These are phyloP conservation scores for Chaunax sp. DNA, from an alignment of 2,797 vertebrate species.

Conservation along the genomic window DNA sequence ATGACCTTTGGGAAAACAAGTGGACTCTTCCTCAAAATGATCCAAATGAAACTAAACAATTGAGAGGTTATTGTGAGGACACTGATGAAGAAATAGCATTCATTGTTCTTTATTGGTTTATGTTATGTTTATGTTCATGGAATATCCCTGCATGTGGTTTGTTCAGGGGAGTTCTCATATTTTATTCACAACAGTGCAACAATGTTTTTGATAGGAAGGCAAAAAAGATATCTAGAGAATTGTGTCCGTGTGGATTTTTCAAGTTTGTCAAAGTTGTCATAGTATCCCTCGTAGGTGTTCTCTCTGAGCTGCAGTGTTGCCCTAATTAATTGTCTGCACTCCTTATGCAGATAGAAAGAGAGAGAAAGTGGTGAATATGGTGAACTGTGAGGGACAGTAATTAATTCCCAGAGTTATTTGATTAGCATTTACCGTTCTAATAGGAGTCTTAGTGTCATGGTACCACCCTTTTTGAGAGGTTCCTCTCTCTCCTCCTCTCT, in stretches of 20 bases:
- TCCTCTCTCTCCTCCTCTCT: conserved; percentile 47
- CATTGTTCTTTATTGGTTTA: conserved; percentile 22
- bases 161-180: conserved; percentile 41
- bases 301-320: conserved; percentile 56
- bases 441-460: conserved; percentile 37
- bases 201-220: background rate
- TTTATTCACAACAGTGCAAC: conserved; percentile 49
- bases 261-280: conserved; percentile 54
- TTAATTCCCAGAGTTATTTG: conserved; percentile 76
- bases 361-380: conserved; percentile 36
- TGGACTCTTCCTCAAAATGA: conserved; percentile 9
- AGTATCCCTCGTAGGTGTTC: conserved; percentile 7
- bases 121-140: conserved; percentile 32
- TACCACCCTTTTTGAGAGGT: conserved; percentile 60
- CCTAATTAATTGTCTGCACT: conserved; percentile 63
- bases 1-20: conserved; percentile 22
- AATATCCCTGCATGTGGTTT: conserved; percentile 19
- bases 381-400: conserved; percentile 66
- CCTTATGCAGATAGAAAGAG: conserved; percentile 40
- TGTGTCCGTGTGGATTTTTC: conserved; percentile 38
- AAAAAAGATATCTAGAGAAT: conserved; percentile 40
- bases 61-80: conserved; percentile 30
- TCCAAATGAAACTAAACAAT: conserved; percentile 31
- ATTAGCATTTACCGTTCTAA: conserved; percentile 66
- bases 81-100: conserved; percentile 25